These are phyloP conservation scores for Aphodius granarius DNA, from an alignment of 2,888 invertebrate species.

Conservation along the genomic window DNA sequence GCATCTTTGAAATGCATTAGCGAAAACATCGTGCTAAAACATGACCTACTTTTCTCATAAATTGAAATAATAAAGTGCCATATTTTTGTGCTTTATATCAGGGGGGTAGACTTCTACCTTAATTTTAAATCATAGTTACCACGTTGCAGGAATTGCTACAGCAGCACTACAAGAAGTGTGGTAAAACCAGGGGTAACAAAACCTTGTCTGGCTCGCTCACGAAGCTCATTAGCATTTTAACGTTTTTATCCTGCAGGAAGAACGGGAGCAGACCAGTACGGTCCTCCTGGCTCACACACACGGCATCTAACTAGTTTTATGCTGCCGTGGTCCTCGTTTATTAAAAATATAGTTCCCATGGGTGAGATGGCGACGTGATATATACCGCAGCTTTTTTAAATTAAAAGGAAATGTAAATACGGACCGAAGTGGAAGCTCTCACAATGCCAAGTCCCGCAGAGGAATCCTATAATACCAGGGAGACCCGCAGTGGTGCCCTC, in stretches of 20 bases:
- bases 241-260: neutral
- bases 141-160: neutral
- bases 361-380: neutral
- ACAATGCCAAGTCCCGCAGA: neutral
- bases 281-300: neutral
- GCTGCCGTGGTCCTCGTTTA: neutral
- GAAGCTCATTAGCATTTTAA: neutral
- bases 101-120: too few species aligned
- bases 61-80: too few species aligned
- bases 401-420: neutral
- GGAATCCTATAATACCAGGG: neutral
- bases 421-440: neutral
- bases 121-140: neutral
- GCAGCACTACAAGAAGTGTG: neutral
- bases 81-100: too few species aligned
- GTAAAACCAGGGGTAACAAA: neutral
- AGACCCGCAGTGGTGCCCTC: neutral
- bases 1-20: too few species aligned
- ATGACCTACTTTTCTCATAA: too few species aligned
- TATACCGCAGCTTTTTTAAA: neutral
- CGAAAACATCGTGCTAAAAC: too few species aligned
- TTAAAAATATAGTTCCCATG: neutral
- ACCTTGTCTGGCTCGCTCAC: neutral
- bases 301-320: neutral
- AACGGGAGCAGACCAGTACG: neutral